Percentiles rank a stretch among this genome's conserved stretches.
Conservation (phyloP, 2,888 invertebrate species). For the Drosophila borealis region DNA sequence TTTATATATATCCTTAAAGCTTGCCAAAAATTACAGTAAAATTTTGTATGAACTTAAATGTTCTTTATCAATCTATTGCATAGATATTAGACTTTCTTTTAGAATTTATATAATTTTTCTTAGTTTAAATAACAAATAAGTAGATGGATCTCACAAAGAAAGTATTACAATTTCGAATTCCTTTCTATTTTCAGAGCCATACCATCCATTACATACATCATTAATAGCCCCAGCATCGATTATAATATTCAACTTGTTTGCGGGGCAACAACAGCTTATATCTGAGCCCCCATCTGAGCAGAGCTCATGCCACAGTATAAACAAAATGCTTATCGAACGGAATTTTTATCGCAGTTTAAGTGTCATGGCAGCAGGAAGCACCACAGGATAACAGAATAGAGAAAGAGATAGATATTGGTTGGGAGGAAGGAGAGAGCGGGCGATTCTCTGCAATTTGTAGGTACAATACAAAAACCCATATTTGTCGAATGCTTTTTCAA, state of each 20-base stretch:
- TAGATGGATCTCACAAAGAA: too few relatives aligned
- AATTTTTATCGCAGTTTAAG: constrained; percentile 78
- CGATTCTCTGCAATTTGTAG: constrained; percentile 30
- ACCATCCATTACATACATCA: not conserved
- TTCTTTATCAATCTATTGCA: too few relatives aligned
- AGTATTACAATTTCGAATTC: too few relatives aligned
- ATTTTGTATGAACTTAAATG: too few relatives aligned
- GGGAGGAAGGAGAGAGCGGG: not conserved
- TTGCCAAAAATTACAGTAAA: too few relatives aligned
- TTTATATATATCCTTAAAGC: too few relatives aligned
- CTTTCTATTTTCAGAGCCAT: too few relatives aligned
- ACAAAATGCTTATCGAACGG: constrained; percentile 76
- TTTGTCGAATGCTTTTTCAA: constrained; percentile 42
- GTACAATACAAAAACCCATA: constrained; percentile 33
- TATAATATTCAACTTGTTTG: constrained; percentile 39
- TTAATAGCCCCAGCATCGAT: constrained; percentile 1
- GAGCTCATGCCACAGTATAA: constrained; percentile 46
- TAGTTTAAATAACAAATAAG: too few relatives aligned
- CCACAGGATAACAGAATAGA: constrained; percentile 32
- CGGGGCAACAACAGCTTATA: constrained; percentile 40
- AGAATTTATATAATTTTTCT: too few relatives aligned
- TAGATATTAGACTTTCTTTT: too few relatives aligned
- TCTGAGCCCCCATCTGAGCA: not conserved
- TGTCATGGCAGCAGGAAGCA: constrained; percentile 79
- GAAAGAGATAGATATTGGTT: not conserved